Evolutionary conservation across 2,888 invertebrate species (phyloP).

Genomic region (Phoenoteleia sp.): DNA sequence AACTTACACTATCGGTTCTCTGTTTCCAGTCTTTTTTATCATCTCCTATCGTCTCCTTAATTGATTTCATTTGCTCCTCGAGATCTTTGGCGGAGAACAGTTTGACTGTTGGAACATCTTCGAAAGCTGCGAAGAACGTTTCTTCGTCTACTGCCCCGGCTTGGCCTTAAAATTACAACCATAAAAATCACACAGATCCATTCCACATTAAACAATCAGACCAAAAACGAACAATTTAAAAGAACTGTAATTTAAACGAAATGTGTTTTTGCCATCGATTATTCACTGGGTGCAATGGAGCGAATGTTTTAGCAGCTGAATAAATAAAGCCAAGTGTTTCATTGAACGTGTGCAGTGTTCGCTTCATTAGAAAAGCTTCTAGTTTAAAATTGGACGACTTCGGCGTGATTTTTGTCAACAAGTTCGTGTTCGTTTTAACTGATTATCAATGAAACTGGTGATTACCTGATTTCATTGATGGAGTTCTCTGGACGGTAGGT

Average conservation of each 20-base stretch:
- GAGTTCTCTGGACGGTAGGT: conserved; percentile 81
- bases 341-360: conserved; percentile 3
- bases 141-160: conserved; percentile 97
- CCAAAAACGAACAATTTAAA: background rate
- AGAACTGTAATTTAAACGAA: too few species aligned
- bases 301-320: background rate
- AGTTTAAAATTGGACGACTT: background rate
- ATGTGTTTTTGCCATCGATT: background rate
- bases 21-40: conserved; percentile 97
- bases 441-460: conserved; percentile 57
- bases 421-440: background rate
- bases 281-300: background rate
- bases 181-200: too few species aligned
- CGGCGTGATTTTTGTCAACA: background rate
- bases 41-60: conserved; percentile 93
- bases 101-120: conserved; percentile 93
- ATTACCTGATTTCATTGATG: conserved; percentile 83
- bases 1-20: conserved; percentile 94
- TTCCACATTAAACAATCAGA: too few species aligned
- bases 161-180: conserved; percentile 84
- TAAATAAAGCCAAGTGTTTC: conserved; percentile 11
- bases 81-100: conserved; percentile 95
- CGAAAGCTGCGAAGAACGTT: conserved; percentile 95
- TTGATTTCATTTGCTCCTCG: conserved; percentile 92
- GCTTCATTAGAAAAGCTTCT: conserved; percentile 13